Percentiles rank a stretch among this genome's conserved stretches.
These are phyloP conservation scores for Synodontis membranacea DNA, from an alignment of 2,113 vertebrate species.

Conservation along the genomic window DNA sequence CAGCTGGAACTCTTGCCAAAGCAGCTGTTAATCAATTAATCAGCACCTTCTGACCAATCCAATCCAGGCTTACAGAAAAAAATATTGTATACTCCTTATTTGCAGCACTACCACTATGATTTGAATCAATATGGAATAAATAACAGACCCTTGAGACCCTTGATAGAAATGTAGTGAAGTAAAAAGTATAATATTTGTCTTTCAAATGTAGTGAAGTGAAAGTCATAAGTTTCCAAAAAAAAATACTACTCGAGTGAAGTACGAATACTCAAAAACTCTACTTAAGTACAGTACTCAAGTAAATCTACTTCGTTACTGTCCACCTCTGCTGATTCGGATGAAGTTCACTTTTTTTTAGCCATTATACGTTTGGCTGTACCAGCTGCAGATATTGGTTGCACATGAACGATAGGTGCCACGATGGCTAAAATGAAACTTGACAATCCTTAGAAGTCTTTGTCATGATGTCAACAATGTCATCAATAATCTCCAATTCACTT, in stretches of 20 bases:
- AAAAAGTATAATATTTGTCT: too few relatives aligned
- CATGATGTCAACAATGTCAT: background rate
- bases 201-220: too few relatives aligned
- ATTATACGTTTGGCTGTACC: background rate
- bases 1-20: background rate
- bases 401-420: background rate
- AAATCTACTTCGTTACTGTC: too few relatives aligned
- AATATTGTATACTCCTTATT: background rate
- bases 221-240: too few relatives aligned
- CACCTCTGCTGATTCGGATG: background rate
- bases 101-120: background rate
- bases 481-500: background rate
- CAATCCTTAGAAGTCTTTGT: background rate
- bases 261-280: too few relatives aligned
- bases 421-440: background rate
- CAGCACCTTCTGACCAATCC: background rate
- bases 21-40: too few relatives aligned
- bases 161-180: too few relatives aligned
- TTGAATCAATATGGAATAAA: too few relatives aligned
- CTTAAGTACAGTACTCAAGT: too few relatives aligned
- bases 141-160: too few relatives aligned
- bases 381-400: background rate
- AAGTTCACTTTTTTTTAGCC: background rate
- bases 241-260: too few relatives aligned
- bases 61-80: background rate